These are phyloP conservation scores for Chloroceryle aenea DNA, from an alignment of 2,113 vertebrate species.

Conservation along the genomic window DNA sequence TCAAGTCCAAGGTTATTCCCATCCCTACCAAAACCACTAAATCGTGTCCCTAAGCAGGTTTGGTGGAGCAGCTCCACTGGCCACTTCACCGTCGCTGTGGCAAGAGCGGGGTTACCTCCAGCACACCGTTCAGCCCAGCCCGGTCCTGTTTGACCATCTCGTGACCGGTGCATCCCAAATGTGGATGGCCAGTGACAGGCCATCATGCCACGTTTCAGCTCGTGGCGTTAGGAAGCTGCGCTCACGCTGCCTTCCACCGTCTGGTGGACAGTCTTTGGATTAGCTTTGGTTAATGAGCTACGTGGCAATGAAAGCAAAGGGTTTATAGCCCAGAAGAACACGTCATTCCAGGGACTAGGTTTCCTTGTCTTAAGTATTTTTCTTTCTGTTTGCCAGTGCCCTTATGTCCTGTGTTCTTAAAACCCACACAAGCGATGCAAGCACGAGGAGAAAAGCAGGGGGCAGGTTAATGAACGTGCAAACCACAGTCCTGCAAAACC, in stretches of 20 bases:
- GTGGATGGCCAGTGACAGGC: rapidly evolving
- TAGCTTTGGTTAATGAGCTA: neutral
- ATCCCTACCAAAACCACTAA: too few species aligned
- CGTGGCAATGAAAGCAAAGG: neutral
- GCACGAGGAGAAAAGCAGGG: neutral
- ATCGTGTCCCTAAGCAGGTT: neutral
- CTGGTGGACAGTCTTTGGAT: neutral
- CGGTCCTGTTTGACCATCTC: too few species aligned
- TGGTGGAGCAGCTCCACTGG: neutral
- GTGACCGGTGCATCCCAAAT: neutral
- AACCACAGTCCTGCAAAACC: neutral
- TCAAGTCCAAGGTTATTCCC: too few species aligned
- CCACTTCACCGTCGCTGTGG: neutral
- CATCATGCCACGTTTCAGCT: rapidly evolving
- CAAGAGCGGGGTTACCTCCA: rapidly evolving
- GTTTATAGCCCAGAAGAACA: neutral
- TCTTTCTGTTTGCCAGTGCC: neutral
- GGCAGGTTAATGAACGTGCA: neutral
- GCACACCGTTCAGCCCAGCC: neutral
- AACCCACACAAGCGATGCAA: neutral
- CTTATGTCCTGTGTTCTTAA: too few species aligned
- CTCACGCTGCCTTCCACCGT: neutral
- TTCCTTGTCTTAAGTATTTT: neutral
- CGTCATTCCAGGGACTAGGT: neutral
- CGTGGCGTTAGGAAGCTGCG: rapidly evolving